Conservation (phyloP, 2,797 vertebrate species). For the Lagorchestes hirsutus region DNA sequence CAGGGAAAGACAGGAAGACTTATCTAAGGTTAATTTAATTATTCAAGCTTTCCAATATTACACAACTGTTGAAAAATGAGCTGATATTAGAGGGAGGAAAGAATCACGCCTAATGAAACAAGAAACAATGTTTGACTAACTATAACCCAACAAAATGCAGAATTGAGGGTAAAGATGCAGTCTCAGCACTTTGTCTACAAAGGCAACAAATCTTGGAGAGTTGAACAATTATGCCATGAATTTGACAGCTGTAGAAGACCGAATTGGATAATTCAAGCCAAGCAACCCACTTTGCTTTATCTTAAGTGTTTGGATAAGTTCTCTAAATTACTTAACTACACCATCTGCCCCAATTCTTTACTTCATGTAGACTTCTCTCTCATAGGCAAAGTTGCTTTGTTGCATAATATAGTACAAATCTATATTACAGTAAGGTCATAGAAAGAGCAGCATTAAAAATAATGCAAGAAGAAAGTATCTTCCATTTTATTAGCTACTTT, state of each 20-base stretch:
- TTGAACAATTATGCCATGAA: not conserved
- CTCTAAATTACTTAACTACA: slow-evolving; percentile 27
- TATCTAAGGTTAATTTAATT: not conserved
- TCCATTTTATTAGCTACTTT: not conserved
- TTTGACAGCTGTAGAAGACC: not conserved
- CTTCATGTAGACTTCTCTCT: slow-evolving; percentile 32
- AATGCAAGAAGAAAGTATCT: slow-evolving; percentile 5
- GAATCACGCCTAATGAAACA: not conserved
- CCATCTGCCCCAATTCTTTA: slow-evolving; percentile 19
- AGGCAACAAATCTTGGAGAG: not conserved
- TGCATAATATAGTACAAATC: not conserved
- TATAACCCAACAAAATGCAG: not conserved
- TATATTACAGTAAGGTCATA: not conserved
- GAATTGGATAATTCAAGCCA: not conserved
- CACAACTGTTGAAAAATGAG: not conserved
- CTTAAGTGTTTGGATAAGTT: slow-evolving; percentile 9
- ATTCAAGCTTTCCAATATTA: slow-evolving; percentile 4
- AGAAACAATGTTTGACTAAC: not conserved
- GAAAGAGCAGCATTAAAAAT: slow-evolving; percentile 7
- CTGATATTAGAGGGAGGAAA: not conserved
- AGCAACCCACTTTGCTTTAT: not conserved
- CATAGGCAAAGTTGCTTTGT: slow-evolving; percentile 14
- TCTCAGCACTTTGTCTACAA: not conserved
- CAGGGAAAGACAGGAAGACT: not conserved
- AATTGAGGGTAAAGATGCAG: slow-evolving; percentile 34